phyloP scores from a whole-genome alignment of 2,888 invertebrate genomes.

The Leuctra nigra region DNA sequence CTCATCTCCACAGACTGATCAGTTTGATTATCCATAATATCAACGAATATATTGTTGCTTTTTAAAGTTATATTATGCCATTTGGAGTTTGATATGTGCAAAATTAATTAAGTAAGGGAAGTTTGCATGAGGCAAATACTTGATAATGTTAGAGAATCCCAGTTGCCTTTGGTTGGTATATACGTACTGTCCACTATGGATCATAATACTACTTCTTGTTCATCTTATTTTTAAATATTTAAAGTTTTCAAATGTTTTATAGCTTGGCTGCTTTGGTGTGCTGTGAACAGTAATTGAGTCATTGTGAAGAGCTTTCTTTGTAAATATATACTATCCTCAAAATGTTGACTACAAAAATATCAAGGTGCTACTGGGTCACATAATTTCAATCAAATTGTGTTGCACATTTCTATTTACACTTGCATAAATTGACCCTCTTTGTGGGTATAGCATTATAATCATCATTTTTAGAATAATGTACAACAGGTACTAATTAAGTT shows the following conservation, averaged over 20 bases:
- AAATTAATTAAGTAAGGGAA: neutral
- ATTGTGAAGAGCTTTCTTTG: slow-evolving; percentile 20
- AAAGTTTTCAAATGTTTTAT: slow-evolving; percentile 15
- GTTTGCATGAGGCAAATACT: neutral
- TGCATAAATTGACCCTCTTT: neutral
- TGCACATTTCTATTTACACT: neutral
- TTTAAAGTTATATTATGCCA: neutral
- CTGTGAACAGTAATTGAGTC: slow-evolving; percentile 25
- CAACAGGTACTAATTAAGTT: too few relatives aligned
- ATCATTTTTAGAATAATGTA: too few relatives aligned
- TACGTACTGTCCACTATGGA: slow-evolving; percentile 1
- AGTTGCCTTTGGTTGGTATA: slow-evolving; percentile 16
- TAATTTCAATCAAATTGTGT: neutral
- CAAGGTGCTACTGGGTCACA: slow-evolving; percentile 10
- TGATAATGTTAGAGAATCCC: slow-evolving; percentile 1
- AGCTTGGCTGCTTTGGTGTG: slow-evolving; percentile 34
- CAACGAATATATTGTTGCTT: neutral
- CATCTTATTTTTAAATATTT: slow-evolving; percentile 13
- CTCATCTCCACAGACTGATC: slow-evolving; percentile 7
- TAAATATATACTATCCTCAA: slow-evolving; percentile 12
- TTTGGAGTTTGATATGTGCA: slow-evolving; percentile 1
- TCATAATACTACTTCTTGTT: slow-evolving; percentile 2
- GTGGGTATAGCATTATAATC: neutral
- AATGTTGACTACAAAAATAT: neutral
- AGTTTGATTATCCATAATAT: neutral